Percentiles rank a stretch among this genome's conserved stretches.
Conservation (phyloP, 1,140 invertebrate species). For the Frieseomelitta varia region DNA sequence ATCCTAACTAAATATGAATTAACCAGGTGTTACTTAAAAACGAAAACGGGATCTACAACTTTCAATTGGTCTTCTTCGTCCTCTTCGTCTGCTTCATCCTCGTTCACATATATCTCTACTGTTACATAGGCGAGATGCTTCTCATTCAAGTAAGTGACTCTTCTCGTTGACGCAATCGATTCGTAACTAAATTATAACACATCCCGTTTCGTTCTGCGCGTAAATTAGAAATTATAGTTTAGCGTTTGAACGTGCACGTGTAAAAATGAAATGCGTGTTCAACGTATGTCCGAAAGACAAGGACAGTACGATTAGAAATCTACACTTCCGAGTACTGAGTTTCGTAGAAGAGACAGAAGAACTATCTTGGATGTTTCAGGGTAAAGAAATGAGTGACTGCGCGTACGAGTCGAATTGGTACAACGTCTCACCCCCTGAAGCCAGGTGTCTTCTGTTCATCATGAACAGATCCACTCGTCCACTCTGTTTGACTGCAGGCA, state of each 20-base stretch:
- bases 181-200: not conserved
- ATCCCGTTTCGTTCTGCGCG: not conserved
- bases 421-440: conserved; percentile 50
- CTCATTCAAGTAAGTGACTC: conserved; percentile 32
- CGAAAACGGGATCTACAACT: not conserved
- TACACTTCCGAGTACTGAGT: no score
- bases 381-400: conserved; percentile 21
- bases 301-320: no score
- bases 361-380: conserved; percentile 22
- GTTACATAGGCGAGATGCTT: conserved; percentile 56
- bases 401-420: conserved; percentile 56
- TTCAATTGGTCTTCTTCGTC: conserved; percentile 27
- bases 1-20: not conserved
- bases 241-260: no score
- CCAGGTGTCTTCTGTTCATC: conserved; percentile 53
- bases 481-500: conserved; percentile 53
- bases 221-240: not conserved
- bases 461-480: conserved; percentile 43
- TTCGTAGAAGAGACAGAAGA: not conserved
- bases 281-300: no score
- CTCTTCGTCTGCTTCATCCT: conserved; percentile 37
- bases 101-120: conserved; percentile 51
- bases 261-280: no score
- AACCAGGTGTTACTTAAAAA: conserved; percentile 20
- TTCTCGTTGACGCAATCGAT: not conserved